Base-by-base conservation (phyloP, 1,140 invertebrate genomes). In the Cydia strobilella region DNA sequence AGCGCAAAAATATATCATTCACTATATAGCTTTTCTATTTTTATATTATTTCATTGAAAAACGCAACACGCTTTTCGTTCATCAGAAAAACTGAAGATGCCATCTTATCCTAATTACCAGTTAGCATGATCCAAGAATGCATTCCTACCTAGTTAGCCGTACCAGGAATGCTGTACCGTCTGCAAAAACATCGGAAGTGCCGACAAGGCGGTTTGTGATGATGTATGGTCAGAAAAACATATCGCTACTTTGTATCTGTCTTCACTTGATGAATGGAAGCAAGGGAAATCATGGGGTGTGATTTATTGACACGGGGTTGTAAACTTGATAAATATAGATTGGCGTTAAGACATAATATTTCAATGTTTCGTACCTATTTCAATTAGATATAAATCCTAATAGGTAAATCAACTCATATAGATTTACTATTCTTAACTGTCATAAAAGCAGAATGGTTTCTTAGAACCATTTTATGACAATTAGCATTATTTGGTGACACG, bases 141-240 rank as follows among this genome's bases (percentile, higher is more conserved):
- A 39, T 18, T 65, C 27, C 27, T 23, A 7, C 54, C 54, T 59
- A 59, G 54, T 59, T 59, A 59, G 54, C 54, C 20, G 54, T 59
- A 59, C 54, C 73, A 77, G 69, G 71, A 65, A 77, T 79, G 76
- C 77, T 79, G 51, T 76, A 73, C 73, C 71, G 48, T 39, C 39
- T 27, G 79, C 74, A 82, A 80, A 82, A 80, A 79, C 77, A 27
- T 75, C 76, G 77, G 81, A 77, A 42, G 42, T 74, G 72, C 45
- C 72, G 9, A 54, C 27, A 20, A 75, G 79, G 88, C 81, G 88
- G 79, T 80, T 45, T 82, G 77, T 87, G 87, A 86, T 90, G 88
- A 90, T 86, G 73, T 81, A 90, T 83, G 82, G 72, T 31, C 76
- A 75, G 80, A 90, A 91, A 91, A 91, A 85, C 73, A 62, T 54